Percentiles rank a stretch among this genome's conserved stretches.
Evolutionary conservation across 2,113 vertebrate species (phyloP).

Genomic region (Octodon degus): DNA sequence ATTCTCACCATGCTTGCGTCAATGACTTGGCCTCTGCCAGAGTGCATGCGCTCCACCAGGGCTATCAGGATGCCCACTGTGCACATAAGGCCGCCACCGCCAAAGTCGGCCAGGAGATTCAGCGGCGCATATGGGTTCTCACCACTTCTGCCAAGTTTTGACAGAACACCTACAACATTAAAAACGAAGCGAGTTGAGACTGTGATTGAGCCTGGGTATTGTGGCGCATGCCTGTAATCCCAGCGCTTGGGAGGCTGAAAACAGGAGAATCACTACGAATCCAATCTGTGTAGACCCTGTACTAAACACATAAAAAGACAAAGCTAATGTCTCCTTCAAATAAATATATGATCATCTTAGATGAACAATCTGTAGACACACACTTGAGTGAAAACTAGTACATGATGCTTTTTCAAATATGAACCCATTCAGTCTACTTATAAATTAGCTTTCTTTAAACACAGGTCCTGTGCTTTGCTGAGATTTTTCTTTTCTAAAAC

Average conservation of each 20-base stretch:
- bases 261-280: too few species aligned
- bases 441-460: neutral
- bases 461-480: neutral
- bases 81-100: conserved; percentile 93
- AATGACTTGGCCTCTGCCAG: conserved; percentile 94
- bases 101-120: conserved; percentile 97
- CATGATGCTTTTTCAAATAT: neutral
- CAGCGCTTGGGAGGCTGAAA: too few species aligned
- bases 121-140: conserved; percentile 92
- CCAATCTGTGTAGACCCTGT: too few species aligned
- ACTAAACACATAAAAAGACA: neutral
- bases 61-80: conserved; percentile 93
- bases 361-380: neutral
- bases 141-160: conserved; percentile 90
- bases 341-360: neutral
- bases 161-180: conserved; percentile 90
- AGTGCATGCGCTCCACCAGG: conserved; percentile 91
- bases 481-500: neutral
- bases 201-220: too few species aligned
- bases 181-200: neutral
- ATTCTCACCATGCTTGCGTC: conserved; percentile 96
- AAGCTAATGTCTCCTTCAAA: conserved; percentile 1
- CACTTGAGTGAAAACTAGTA: neutral
- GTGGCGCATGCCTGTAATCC: too few species aligned
- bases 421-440: neutral